Evolutionary conservation across 2,113 vertebrate genomes (phyloP).

Genomic region (Canis aureus): DNA sequence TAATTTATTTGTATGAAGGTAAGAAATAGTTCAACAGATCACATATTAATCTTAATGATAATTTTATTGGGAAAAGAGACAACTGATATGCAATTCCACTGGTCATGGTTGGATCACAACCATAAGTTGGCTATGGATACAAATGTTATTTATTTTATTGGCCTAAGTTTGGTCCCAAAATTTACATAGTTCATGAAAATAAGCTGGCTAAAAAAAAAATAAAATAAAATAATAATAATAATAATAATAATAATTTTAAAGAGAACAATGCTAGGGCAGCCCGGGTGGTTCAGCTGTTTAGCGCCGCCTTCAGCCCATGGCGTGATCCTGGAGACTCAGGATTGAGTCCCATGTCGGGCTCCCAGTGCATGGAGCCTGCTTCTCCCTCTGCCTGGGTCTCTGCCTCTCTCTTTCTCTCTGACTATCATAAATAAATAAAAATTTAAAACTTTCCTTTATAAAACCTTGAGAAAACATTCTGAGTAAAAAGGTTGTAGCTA

Average conservation of each 20-base stretch:
- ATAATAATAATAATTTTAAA: neutral
- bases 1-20: neutral
- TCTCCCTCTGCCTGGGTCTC: too few species aligned
- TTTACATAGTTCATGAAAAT: neutral
- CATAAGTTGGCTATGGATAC: neutral
- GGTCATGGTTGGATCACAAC: neutral
- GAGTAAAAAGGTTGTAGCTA: neutral
- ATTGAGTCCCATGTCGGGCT: too few species aligned
- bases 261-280: too few species aligned
- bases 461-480: neutral
- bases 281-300: too few species aligned
- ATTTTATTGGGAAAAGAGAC: neutral
- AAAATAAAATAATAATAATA: neutral
- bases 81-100: neutral
- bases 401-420: too few species aligned
- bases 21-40: neutral
- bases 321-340: too few species aligned
- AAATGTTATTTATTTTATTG: neutral
- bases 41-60: neutral
- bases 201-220: neutral
- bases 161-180: neutral
- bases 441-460: neutral
- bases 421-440: too few species aligned
- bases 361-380: too few species aligned
- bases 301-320: too few species aligned